phyloP scores from a whole-genome alignment of 2,888 invertebrate genomes.

The Eristalis pertinax region DNA sequence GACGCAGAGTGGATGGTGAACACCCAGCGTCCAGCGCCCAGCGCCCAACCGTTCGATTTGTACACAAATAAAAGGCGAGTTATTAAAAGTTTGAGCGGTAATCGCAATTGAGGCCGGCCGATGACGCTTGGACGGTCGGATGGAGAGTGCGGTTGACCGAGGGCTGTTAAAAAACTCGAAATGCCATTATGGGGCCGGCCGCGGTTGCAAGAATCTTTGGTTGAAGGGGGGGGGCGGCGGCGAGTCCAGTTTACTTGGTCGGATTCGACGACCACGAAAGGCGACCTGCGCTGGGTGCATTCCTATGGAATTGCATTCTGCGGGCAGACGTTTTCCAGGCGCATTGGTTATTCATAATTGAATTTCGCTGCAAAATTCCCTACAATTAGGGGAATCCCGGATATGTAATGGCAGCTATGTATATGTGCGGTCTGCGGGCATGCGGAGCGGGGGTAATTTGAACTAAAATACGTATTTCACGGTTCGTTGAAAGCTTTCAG shows the following conservation, averaged over 20 bases:
- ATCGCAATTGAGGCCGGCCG: not conserved
- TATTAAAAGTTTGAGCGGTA: not conserved
- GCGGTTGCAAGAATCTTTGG: slow-evolving; percentile 3
- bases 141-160: slow-evolving; percentile 42
- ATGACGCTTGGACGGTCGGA: not conserved
- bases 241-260: not conserved
- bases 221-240: not conserved
- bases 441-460: slow-evolving; percentile 12
- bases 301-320: slow-evolving; percentile 36
- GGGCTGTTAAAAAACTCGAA: slow-evolving; percentile 40
- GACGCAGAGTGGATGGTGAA: not conserved
- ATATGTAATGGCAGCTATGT: not conserved
- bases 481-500: slow-evolving; percentile 14
- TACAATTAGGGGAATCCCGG: slow-evolving; percentile 39
- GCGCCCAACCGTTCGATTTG: not conserved
- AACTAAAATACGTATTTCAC: slow-evolving; percentile 28
- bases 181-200: slow-evolving; percentile 32
- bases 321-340: slow-evolving; percentile 21
- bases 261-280: not conserved
- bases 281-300: slow-evolving; percentile 5
- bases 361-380: slow-evolving; percentile 47
- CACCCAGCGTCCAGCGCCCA: not conserved
- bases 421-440: not conserved
- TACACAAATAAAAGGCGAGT: not conserved
- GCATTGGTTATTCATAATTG: slow-evolving; percentile 40